Conservation (phyloP, 2,888 invertebrate genomes). For the Bimastos eiseni region DNA sequence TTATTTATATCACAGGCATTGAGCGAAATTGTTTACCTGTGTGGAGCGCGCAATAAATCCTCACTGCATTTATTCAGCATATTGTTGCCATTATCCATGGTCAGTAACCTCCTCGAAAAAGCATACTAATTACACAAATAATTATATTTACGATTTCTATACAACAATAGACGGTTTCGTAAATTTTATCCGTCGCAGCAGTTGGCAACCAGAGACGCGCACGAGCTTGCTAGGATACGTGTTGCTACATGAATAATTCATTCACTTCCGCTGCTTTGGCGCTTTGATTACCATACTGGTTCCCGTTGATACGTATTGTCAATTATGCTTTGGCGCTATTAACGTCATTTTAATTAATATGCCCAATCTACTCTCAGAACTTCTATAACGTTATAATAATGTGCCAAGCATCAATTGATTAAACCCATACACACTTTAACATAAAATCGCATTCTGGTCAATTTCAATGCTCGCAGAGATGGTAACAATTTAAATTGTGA, state of each 20-base stretch:
- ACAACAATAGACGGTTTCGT: neutral
- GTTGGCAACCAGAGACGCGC: slow-evolving; percentile 19
- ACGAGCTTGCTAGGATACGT: slow-evolving; percentile 9
- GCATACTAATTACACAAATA: neutral
- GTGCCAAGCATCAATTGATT: no score
- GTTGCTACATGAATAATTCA: slow-evolving; percentile 20
- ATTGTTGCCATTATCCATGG: neutral
- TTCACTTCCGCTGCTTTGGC: slow-evolving; percentile 1
- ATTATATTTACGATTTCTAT: neutral
- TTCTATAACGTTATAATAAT: no score
- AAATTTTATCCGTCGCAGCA: neutral
- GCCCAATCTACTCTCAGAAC: no score
- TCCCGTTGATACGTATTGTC: neutral
- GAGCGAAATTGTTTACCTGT: slow-evolving; percentile 17
- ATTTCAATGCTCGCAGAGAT: no score
- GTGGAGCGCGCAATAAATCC: slow-evolving; percentile 21
- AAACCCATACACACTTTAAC: no score
- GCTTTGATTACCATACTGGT: neutral
- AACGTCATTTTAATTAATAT: no score
- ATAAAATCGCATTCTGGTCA: no score
- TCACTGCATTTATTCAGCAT: slow-evolving; percentile 16
- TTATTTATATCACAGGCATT: neutral
- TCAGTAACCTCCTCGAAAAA: neutral
- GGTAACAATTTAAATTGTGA: no score
- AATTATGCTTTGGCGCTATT: neutral